These are phyloP conservation scores for Sphinx pinastri DNA, from an alignment of 2,888 invertebrate species.

Conservation along the genomic window DNA sequence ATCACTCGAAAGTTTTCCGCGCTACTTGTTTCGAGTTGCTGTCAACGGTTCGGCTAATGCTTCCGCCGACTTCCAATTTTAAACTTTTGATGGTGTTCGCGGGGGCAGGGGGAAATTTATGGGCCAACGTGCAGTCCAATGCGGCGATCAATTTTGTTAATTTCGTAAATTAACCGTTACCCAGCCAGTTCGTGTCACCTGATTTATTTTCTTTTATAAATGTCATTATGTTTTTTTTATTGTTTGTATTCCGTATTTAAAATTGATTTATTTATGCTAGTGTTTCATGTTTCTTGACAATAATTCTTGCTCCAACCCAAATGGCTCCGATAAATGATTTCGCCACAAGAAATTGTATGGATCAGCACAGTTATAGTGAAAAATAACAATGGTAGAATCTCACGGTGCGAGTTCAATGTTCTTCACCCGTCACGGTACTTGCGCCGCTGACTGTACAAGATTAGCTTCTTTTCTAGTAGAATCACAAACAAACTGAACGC, in stretches of 20 bases:
- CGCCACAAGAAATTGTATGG: slow-evolving; percentile 63
- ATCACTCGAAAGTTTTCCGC: slow-evolving; percentile 70
- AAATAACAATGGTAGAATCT: slow-evolving; percentile 71
- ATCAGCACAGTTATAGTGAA: slow-evolving; percentile 69
- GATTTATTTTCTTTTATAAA: neutral
- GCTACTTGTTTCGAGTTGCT: slow-evolving; percentile 73
- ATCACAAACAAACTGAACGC: slow-evolving; percentile 33
- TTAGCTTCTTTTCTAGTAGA: slow-evolving; percentile 48
- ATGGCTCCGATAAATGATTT: slow-evolving; percentile 43
- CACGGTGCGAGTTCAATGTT: slow-evolving; percentile 73
- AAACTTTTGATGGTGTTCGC: slow-evolving; percentile 79
- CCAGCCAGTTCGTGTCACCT: slow-evolving; percentile 10
- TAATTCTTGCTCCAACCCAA: neutral
- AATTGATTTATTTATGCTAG: neutral
- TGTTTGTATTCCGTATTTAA: neutral
- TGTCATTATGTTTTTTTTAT: slow-evolving; percentile 35
- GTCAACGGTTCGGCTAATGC: slow-evolving; percentile 79
- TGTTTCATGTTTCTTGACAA: neutral
- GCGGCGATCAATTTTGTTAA: slow-evolving; percentile 34
- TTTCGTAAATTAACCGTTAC: slow-evolving; percentile 35
- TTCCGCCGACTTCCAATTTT: slow-evolving; percentile 77
- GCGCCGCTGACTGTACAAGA: slow-evolving; percentile 55
- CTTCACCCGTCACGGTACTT: slow-evolving; percentile 68
- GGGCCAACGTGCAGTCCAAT: slow-evolving; percentile 37
- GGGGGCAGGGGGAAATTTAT: slow-evolving; percentile 58